Conservation (phyloP, 1,140 invertebrate species). For the Drosophila arizonae region DNA sequence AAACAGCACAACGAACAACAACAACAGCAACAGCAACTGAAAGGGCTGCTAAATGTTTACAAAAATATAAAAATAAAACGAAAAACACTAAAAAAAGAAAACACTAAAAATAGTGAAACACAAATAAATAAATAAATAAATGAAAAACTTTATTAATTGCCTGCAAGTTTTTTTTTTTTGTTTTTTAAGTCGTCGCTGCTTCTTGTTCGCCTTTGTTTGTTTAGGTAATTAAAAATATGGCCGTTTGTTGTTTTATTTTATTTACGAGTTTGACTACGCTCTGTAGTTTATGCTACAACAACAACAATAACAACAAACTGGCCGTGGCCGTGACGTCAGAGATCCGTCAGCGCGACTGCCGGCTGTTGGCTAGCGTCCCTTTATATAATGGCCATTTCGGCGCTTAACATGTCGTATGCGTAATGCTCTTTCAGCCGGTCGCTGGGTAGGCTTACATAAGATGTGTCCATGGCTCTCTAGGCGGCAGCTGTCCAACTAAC, state of each 20-base stretch:
- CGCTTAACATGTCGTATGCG: slow-evolving; percentile 44
- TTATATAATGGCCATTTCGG: slow-evolving; percentile 38
- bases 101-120: slow-evolving; percentile 2
- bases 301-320: no score
- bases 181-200: slow-evolving; percentile 45
- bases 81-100: slow-evolving; percentile 6
- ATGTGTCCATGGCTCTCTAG: slow-evolving; percentile 23
- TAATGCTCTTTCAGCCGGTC: slow-evolving; percentile 32
- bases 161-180: slow-evolving; percentile 50
- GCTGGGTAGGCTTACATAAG: slow-evolving; percentile 42
- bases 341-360: slow-evolving; percentile 13
- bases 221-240: slow-evolving; percentile 76
- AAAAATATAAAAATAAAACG: slow-evolving; percentile 30
- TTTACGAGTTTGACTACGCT: slow-evolving; percentile 9
- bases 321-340: slow-evolving; percentile 45
- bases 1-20: slow-evolving; percentile 12
- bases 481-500: slow-evolving; percentile 20
- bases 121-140: slow-evolving; percentile 11
- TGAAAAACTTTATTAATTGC: slow-evolving; percentile 71
- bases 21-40: not conserved
- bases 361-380: slow-evolving; percentile 1
- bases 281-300: slow-evolving; percentile 18
- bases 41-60: slow-evolving; percentile 60
- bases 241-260: slow-evolving; percentile 34
- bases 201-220: slow-evolving; percentile 52